Conservation (phyloP, 1,140 invertebrate species). For the Zaprionus vittiger region DNA sequence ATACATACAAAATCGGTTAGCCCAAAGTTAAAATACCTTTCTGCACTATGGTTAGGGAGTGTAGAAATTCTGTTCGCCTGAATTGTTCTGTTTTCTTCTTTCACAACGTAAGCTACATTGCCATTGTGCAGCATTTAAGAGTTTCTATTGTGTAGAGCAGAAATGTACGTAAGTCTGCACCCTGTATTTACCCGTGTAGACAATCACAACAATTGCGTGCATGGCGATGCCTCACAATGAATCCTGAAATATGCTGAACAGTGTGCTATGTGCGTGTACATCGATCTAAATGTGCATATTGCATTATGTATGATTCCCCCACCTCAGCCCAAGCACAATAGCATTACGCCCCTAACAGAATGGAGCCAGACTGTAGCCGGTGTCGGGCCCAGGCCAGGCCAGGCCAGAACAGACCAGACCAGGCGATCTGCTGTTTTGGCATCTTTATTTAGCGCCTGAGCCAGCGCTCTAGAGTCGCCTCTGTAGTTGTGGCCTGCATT, state of each 20-base stretch:
- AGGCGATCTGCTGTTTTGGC: not conserved
- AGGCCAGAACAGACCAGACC: not conserved
- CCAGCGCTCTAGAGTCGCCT: constrained; percentile 18
- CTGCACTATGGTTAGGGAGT: not conserved
- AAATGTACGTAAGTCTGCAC: not conserved
- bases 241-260: not conserved
- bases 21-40: too few species aligned
- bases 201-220: not conserved
- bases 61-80: not conserved
- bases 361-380: not conserved
- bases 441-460: constrained; percentile 21
- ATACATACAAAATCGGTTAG: too few species aligned
- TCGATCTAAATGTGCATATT: constrained; percentile 21
- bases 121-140: not conserved
- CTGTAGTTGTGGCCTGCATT: constrained; percentile 50
- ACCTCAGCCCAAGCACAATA: not conserved
- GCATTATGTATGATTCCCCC: constrained; percentile 40
- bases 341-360: not conserved
- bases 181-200: not conserved
- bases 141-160: not conserved
- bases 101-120: not conserved
- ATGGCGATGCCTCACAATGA: constrained; percentile 3
- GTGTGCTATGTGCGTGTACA: not conserved
- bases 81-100: not conserved
- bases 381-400: not conserved